These are phyloP conservation scores for Heliconius sara DNA, from an alignment of 2,888 invertebrate species.

Conservation along the genomic window DNA sequence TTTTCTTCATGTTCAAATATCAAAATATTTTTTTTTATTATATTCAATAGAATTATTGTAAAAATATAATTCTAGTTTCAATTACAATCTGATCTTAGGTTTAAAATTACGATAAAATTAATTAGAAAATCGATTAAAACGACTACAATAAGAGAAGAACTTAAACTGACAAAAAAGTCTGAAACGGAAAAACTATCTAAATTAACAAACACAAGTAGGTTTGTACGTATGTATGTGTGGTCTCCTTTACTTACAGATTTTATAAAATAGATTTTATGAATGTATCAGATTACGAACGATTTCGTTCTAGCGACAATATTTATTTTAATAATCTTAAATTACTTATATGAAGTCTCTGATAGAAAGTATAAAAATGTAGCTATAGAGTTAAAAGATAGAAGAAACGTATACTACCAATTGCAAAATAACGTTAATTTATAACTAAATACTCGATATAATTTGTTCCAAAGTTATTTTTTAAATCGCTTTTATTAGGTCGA, in stretches of 20 bases:
- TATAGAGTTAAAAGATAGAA: background rate
- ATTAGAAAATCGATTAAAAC: too few species aligned
- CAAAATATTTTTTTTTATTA: background rate
- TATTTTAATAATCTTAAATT: constrained; percentile 1
- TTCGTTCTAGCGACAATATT: constrained; percentile 7
- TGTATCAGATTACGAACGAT: constrained; percentile 6
- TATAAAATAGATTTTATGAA: background rate
- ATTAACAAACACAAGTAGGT: background rate
- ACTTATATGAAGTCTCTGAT: background rate
- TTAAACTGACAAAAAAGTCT: background rate
- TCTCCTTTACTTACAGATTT: background rate
- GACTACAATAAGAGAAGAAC: background rate
- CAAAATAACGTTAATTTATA: background rate
- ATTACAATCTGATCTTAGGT: background rate
- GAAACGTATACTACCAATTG: background rate
- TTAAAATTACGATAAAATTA: too few species aligned
- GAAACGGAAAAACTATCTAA: background rate
- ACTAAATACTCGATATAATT: background rate
- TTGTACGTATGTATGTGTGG: background rate
- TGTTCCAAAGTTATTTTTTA: background rate
- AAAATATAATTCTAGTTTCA: background rate
- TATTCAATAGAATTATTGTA: background rate
- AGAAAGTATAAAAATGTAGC: background rate
- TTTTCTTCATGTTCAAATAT: too few species aligned
- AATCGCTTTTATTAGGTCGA: background rate